Evolutionary conservation across 2,797 vertebrate species (phyloP).

Genomic region (Aldrovandia affinis): DNA sequence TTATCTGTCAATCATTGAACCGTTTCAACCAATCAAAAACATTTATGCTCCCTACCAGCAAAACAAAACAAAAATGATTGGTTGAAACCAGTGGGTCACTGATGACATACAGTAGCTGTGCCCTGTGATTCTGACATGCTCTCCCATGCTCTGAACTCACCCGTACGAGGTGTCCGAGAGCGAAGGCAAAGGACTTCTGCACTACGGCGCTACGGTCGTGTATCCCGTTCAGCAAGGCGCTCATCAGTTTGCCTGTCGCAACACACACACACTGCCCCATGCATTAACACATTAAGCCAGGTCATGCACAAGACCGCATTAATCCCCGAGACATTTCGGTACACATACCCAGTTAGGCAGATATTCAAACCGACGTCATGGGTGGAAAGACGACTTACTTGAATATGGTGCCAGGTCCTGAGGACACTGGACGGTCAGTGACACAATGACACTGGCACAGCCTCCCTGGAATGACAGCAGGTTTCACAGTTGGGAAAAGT

Average conservation of each 20-base stretch:
- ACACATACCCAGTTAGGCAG: too few relatives aligned
- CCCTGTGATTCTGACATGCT: too few relatives aligned
- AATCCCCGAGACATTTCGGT: not conserved
- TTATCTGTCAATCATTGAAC: too few relatives aligned
- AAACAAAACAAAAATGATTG: too few relatives aligned
- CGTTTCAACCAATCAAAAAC: too few relatives aligned
- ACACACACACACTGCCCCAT: conserved; percentile 11
- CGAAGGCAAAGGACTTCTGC: conserved; percentile 93
- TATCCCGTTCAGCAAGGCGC: conserved; percentile 86
- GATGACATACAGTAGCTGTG: too few relatives aligned
- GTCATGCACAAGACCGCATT: not conserved
- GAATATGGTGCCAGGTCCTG: conserved; percentile 93
- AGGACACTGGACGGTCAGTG: conserved; percentile 93
- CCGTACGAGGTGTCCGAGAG: conserved; percentile 81
- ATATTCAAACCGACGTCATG: not conserved
- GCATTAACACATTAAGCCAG: conserved; percentile 18
- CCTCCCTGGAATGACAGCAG: conserved; percentile 80
- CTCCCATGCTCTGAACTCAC: too few relatives aligned
- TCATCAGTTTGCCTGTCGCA: conserved; percentile 92
- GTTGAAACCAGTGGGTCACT: too few relatives aligned
- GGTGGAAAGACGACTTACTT: conserved; percentile 68
- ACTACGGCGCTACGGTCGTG: conserved; percentile 90
- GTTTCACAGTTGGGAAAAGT: conserved; percentile 19
- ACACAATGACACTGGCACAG: conserved; percentile 95
- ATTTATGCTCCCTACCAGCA: too few relatives aligned